Conservation (phyloP, 2,797 vertebrate genomes). For the Lates japonicus region DNA sequence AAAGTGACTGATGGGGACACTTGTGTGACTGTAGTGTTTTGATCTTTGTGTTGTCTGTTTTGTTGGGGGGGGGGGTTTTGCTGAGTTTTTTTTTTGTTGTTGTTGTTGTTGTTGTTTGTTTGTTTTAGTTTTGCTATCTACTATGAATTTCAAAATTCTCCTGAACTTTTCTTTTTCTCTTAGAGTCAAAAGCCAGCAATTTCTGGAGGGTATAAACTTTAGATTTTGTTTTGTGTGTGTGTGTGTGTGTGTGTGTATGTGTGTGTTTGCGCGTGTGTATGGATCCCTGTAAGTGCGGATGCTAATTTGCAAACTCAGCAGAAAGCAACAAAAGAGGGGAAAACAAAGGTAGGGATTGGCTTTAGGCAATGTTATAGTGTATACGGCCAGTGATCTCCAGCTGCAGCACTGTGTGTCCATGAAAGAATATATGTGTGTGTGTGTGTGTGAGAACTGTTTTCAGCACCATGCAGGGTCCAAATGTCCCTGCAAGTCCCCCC, state of each 20-base stretch:
- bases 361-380: constrained; percentile 49
- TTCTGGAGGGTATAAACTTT: constrained; percentile 18
- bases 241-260: neutral
- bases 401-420: constrained; percentile 34
- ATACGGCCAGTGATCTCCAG: constrained; percentile 37
- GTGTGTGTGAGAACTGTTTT: constrained; percentile 18
- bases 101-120: too few species aligned
- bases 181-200: constrained; percentile 4
- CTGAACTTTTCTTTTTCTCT: neutral
- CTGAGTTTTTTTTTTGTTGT: neutral
- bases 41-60: neutral
- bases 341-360: constrained; percentile 56
- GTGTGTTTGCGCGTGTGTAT: constrained; percentile 3
- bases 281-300: constrained; percentile 15
- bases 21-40: neutral
- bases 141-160: neutral
- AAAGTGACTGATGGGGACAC: neutral
- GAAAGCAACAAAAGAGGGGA: constrained; percentile 32
- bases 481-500: constrained; percentile 26
- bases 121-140: neutral
- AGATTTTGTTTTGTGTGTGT: constrained; percentile 16
- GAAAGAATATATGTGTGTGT: constrained; percentile 7
- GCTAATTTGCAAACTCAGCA: constrained; percentile 64
- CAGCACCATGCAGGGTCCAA: constrained; percentile 34
- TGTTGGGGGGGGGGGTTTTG: too few species aligned